Percentiles rank a stretch among this genome's conserved stretches.
These are phyloP conservation scores for Rhyacophila brunnea DNA, from an alignment of 1,140 invertebrate genomes.

Conservation along the genomic window DNA sequence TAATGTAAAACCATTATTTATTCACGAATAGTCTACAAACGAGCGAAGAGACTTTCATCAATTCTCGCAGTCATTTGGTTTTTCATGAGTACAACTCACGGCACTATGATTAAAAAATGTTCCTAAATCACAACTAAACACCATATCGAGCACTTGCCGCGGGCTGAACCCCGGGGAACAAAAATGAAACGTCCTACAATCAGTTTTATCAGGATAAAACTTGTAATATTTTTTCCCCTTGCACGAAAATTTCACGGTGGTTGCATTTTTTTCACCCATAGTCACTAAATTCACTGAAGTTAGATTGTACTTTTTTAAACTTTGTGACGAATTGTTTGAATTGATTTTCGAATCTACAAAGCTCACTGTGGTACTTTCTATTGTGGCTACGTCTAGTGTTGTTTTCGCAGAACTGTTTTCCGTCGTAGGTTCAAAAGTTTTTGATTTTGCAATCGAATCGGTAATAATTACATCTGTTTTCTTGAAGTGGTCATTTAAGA, in stretches of 20 bases:
- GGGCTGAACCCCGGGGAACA: slow-evolving; percentile 24
- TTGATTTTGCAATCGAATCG: background rate
- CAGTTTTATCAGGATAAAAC: slow-evolving; percentile 31
- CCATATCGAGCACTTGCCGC: slow-evolving; percentile 29
- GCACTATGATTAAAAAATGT: slow-evolving; percentile 25
- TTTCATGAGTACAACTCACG: slow-evolving; percentile 19
- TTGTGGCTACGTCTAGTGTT: slow-evolving; percentile 25
- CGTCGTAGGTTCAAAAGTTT: slow-evolving; percentile 15
- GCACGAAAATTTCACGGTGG: slow-evolving; percentile 23
- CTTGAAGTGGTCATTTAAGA: too few species aligned
- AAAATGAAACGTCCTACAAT: slow-evolving; percentile 35
- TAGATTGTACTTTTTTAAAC: slow-evolving; percentile 22
- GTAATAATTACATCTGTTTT: too few species aligned
- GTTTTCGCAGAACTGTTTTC: slow-evolving; percentile 26
- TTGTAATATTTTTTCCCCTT: slow-evolving; percentile 31
- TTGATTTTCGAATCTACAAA: slow-evolving; percentile 14
- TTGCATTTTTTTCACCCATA: slow-evolving; percentile 23
- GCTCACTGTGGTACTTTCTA: slow-evolving; percentile 27
- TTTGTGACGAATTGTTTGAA: background rate
- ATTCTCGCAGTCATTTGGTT: slow-evolving; percentile 33
- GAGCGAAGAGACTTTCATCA: background rate
- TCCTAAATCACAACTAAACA: slow-evolving; percentile 30
- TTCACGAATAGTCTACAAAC: slow-evolving; percentile 17
- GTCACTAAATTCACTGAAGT: slow-evolving; percentile 25
- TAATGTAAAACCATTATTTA: slow-evolving; percentile 32